Conservation (phyloP, 2,888 invertebrate genomes). For the Graphium colonna region DNA sequence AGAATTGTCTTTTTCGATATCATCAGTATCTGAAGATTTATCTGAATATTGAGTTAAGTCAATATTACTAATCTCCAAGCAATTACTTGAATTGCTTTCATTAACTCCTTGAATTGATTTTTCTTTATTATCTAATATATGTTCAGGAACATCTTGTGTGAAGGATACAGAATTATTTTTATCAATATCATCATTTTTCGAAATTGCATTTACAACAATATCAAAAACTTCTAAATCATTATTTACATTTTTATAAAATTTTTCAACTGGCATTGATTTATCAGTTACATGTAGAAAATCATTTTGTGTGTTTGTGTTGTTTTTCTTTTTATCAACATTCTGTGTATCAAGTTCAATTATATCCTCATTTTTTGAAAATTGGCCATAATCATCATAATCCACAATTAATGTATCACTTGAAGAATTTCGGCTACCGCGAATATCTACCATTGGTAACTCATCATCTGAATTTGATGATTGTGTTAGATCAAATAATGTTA, state of each 20-base stretch:
- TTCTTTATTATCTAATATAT: neutral
- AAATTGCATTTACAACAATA: slow-evolving; percentile 56
- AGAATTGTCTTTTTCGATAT: neutral
- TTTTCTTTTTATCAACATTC: slow-evolving; percentile 23
- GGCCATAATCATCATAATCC: slow-evolving; percentile 26
- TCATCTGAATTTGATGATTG: slow-evolving; percentile 51
- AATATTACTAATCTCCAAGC: slow-evolving; percentile 31
- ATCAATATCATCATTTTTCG: slow-evolving; percentile 23
- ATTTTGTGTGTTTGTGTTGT: too few relatives aligned
- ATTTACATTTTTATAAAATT: slow-evolving; percentile 1
- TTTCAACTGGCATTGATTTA: neutral
- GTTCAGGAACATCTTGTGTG: neutral
- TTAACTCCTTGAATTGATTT: neutral
- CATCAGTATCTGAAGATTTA: slow-evolving; percentile 31
- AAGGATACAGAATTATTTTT: neutral
- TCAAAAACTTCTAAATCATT: slow-evolving; percentile 23
- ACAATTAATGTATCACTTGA: slow-evolving; percentile 45
- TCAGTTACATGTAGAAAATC: neutral
- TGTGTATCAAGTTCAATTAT: neutral
- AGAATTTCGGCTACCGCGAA: slow-evolving; percentile 33
- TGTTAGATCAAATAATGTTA: slow-evolving; percentile 46
- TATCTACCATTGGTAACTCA: slow-evolving; percentile 47
- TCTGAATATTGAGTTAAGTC: slow-evolving; percentile 65
- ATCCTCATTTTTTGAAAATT: slow-evolving; percentile 31
- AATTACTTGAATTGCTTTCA: neutral